A percentile compares a stretch with the other conserved stretches of the same genome.
These are phyloP conservation scores for Polypedilum pembai DNA, from an alignment of 1,140 invertebrate species.

Conservation along the genomic window DNA sequence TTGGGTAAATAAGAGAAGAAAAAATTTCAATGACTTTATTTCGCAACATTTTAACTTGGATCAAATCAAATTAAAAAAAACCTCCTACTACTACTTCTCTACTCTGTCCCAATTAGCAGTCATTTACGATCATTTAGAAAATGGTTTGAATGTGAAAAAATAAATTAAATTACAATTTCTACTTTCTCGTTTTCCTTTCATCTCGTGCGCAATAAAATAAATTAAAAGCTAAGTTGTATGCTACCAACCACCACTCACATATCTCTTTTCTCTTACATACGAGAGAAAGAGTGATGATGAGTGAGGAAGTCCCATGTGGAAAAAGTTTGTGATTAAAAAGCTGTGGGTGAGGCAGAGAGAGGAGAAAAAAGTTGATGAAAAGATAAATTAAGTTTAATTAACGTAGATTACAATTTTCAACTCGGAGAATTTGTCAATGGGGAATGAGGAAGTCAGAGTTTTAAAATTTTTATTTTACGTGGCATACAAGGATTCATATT, in stretches of 20 bases:
- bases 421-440: background rate
- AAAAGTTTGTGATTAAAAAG: conserved; percentile 27
- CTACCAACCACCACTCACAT: background rate
- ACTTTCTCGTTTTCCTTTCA: background rate
- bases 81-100: background rate
- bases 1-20: background rate
- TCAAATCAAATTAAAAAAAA: conserved; percentile 14
- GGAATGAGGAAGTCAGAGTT: background rate
- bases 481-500: too few species aligned
- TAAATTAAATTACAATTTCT: conserved; percentile 11
- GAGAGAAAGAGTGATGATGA: background rate
- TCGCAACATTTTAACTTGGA: conserved; percentile 1
- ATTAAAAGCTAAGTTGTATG: conserved; percentile 21
- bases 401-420: conserved; percentile 26
- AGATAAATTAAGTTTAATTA: conserved; percentile 29
- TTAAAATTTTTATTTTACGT: too few species aligned
- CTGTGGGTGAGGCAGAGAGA: background rate
- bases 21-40: conserved; percentile 13
- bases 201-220: background rate
- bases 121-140: conserved; percentile 27
- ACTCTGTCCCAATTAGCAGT: conserved; percentile 6
- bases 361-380: conserved; percentile 14
- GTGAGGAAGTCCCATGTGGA: conserved; percentile 16
- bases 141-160: conserved; percentile 26
- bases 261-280: background rate